phyloP scores from a whole-genome alignment of 1,140 invertebrate genomes.

The Parasteatoda tepidariorum region DNA sequence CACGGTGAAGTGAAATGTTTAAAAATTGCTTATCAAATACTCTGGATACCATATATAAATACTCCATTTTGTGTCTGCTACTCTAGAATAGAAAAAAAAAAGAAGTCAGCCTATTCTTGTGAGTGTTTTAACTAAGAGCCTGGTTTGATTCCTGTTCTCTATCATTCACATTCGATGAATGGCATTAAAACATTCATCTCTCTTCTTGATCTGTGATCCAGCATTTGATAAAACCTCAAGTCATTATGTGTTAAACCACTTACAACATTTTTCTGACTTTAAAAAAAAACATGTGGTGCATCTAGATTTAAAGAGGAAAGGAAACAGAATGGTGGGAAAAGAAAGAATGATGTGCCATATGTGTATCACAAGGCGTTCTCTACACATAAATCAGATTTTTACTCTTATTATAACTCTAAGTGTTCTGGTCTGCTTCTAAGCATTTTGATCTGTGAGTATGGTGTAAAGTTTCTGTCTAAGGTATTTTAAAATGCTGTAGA shows the following conservation, averaged over 20 bases:
- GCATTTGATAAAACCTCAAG: conserved; percentile 29
- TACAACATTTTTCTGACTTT: conserved; percentile 18
- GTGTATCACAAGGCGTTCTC: conserved; percentile 29
- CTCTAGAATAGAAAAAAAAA: conserved; percentile 22
- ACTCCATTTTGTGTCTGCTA: conserved; percentile 42
- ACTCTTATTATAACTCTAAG: conserved; percentile 47
- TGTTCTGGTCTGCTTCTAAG: conserved; percentile 55
- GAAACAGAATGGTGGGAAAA: neutral
- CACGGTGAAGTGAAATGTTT: neutral
- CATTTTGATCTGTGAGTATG: conserved; percentile 53
- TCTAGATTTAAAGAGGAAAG: neutral
- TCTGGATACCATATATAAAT: conserved; percentile 29
- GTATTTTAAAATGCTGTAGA: conserved; percentile 58
- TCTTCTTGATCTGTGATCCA: conserved; percentile 38
- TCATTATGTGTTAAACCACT: conserved; percentile 5
- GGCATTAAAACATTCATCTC: neutral
- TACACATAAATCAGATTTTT: conserved; percentile 45
- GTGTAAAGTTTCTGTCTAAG: conserved; percentile 37
- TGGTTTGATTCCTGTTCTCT: conserved; percentile 40
- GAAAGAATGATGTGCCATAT: conserved; percentile 2
- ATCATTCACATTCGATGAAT: conserved; percentile 9
- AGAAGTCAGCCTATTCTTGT: conserved; percentile 3
- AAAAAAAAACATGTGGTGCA: neutral
- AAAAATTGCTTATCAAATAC: conserved; percentile 17
- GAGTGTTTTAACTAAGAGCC: conserved; percentile 36